Percentiles rank a stretch among this genome's conserved stretches.
These are phyloP conservation scores for Notocelia uddmanniana DNA, from an alignment of 2,888 invertebrate species.

Conservation along the genomic window DNA sequence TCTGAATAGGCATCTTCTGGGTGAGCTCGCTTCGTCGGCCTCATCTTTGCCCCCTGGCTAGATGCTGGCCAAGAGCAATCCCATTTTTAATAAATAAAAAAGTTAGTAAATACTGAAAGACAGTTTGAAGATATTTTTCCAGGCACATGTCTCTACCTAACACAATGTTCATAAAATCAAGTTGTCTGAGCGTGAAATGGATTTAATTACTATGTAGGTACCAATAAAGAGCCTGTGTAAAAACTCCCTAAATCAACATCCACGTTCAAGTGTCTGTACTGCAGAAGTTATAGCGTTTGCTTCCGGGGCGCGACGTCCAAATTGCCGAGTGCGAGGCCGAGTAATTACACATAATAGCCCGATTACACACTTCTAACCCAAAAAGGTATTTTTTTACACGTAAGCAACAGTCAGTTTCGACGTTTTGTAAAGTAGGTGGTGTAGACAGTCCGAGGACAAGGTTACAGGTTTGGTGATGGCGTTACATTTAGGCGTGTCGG, in stretches of 20 bases:
- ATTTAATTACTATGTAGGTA: not conserved
- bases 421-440: not conserved
- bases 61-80: too few relatives aligned
- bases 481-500: not conserved
- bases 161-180: not conserved
- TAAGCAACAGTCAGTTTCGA: not conserved
- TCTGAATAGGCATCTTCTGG: too few relatives aligned
- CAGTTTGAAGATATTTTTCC: too few relatives aligned
- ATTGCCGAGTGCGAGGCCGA: conserved; percentile 60
- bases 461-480: conserved; percentile 28
- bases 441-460: conserved; percentile 41
- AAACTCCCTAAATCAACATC: conserved; percentile 5
- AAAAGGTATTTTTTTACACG: conserved; percentile 1
- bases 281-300: conserved; percentile 41
- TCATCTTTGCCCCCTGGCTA: too few relatives aligned
- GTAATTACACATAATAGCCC: conserved; percentile 58
- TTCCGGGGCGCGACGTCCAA: conserved; percentile 61
- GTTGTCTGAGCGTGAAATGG: not conserved
- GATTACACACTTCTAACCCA: conserved; percentile 36
- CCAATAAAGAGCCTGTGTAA: not conserved
- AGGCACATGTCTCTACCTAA: not conserved
- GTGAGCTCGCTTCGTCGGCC: too few relatives aligned
- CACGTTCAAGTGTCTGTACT: conserved; percentile 10
- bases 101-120: too few relatives aligned
- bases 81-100: too few relatives aligned